Percentiles rank a stretch among this genome's conserved stretches.
Evolutionary conservation across 2,888 invertebrate species (phyloP).

Genomic region (Cerastis leucographa): DNA sequence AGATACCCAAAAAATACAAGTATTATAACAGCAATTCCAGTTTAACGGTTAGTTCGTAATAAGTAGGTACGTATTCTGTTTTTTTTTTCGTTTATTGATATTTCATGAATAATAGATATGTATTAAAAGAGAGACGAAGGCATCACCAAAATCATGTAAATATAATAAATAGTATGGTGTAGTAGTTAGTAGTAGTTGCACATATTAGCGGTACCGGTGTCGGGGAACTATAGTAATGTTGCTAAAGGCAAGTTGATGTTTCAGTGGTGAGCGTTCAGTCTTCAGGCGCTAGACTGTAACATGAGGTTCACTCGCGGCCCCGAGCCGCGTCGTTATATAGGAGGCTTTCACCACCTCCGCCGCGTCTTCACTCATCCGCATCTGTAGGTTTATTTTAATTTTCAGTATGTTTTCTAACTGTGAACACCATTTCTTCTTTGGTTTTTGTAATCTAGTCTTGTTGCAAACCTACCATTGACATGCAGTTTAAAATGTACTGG

Average conservation of each 20-base stretch:
- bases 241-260: constrained; percentile 87
- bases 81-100: background rate
- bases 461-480: background rate
- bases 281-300: constrained; percentile 88
- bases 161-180: constrained; percentile 50
- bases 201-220: constrained; percentile 80
- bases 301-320: constrained; percentile 77
- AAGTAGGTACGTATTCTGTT: background rate
- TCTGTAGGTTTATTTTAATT: constrained; percentile 88
- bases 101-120: background rate
- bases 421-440: constrained; percentile 62
- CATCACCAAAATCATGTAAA: constrained; percentile 43
- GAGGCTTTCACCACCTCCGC: constrained; percentile 86
- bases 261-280: constrained; percentile 89
- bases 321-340: constrained; percentile 81
- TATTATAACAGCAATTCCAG: background rate
- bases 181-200: constrained; percentile 69
- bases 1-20: background rate
- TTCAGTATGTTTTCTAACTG: constrained; percentile 76
- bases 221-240: constrained; percentile 76
- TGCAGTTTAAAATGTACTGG: constrained; percentile 3
- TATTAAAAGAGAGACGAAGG: background rate
- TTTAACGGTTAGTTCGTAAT: background rate
- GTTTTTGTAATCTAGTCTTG: background rate
- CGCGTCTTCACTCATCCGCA: constrained; percentile 85